Conservation (phyloP, 2,888 invertebrate genomes). For the Cordilura impudica region DNA sequence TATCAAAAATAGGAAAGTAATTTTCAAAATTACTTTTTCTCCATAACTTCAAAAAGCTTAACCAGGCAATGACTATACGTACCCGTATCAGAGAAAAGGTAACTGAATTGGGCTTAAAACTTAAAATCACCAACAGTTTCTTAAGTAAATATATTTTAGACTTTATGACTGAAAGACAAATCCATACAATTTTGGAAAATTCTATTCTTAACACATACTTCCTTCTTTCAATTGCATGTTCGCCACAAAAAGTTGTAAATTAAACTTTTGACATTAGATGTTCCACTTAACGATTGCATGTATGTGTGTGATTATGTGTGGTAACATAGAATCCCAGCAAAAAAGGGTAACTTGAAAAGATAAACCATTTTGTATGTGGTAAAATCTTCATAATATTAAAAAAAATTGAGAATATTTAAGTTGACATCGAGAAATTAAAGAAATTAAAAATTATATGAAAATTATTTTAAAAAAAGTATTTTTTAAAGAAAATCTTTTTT, state of each 20-base stretch:
- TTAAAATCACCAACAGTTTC: conserved; percentile 31
- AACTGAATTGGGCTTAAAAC: conserved; percentile 40
- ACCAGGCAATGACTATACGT: background rate
- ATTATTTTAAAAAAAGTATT: no score
- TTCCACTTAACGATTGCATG: conserved; percentile 42
- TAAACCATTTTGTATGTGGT: no score
- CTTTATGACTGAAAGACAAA: background rate
- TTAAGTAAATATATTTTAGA: conserved; percentile 24
- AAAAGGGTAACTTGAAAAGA: no score
- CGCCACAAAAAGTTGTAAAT: conserved; percentile 59
- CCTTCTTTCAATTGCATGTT: conserved; percentile 56
- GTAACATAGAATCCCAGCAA: no score
- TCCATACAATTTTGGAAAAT: conserved; percentile 27
- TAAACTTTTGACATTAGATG: conserved; percentile 61
- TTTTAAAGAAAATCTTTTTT: no score
- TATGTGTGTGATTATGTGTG: background rate
- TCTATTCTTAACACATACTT: conserved; percentile 51
- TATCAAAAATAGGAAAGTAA: conserved; percentile 21
- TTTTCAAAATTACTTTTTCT: conserved; percentile 27
- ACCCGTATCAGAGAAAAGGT: background rate
- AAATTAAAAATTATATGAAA: no score
- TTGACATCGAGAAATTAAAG: no score
- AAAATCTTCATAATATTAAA: no score
- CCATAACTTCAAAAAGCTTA: conserved; percentile 31
- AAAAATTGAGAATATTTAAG: no score